A percentile compares a stretch with the other conserved stretches of the same genome.
Conservation (phyloP, 1,140 invertebrate genomes). For the Anoplophora glabripennis region DNA sequence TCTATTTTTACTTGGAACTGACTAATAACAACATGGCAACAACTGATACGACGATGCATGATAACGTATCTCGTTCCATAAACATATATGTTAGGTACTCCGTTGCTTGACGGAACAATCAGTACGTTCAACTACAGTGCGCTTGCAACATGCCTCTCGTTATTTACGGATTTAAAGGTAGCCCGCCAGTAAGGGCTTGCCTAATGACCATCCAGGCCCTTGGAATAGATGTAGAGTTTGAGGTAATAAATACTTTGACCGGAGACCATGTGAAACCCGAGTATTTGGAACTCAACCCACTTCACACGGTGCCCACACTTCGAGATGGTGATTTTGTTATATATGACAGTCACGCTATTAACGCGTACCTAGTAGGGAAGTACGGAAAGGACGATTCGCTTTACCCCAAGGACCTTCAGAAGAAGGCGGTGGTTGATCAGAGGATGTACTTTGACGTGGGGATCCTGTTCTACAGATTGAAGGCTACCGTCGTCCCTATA, state of each 20-base stretch:
- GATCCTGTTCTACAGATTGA: too few relatives aligned
- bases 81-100: too few relatives aligned
- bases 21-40: too few relatives aligned
- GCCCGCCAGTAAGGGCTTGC: constrained; percentile 68
- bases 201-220: constrained; percentile 65
- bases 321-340: constrained; percentile 61
- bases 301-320: constrained; percentile 66
- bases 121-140: too few relatives aligned
- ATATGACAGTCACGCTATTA: constrained; percentile 60
- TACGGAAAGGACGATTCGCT: constrained; percentile 56
- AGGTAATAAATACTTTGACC: constrained; percentile 49
- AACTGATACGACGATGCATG: too few relatives aligned
- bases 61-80: too few relatives aligned
- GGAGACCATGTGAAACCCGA: constrained; percentile 27
- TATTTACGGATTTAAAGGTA: constrained; percentile 52
- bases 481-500: constrained; percentile 5
- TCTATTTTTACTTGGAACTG: too few relatives aligned
- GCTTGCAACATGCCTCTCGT: constrained; percentile 39
- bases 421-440: constrained; percentile 56
- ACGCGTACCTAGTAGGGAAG: constrained; percentile 57
- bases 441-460: constrained; percentile 51
- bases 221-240: constrained; percentile 70
- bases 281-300: constrained; percentile 48
- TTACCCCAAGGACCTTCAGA: constrained; percentile 58
- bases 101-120: too few relatives aligned